Evolutionary conservation across 2,113 vertebrate species (phyloP).

Genomic region (Pitta sordida): DNA sequence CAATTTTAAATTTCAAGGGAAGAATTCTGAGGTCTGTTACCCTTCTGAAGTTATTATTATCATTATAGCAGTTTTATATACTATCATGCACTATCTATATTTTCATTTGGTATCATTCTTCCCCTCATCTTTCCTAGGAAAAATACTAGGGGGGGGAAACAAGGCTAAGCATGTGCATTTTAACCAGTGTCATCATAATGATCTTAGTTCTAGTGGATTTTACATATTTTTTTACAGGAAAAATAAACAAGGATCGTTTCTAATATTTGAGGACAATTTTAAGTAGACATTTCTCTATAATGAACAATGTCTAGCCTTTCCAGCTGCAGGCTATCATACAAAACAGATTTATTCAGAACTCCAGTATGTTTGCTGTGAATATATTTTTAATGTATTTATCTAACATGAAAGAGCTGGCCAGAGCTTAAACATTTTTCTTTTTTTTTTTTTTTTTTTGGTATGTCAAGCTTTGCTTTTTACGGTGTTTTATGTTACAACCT

Average conservation of each 20-base stretch:
- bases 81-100: not conserved
- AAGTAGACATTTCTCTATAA: slow-evolving; percentile 21
- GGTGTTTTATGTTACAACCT: slow-evolving; percentile 67
- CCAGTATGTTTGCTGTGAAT: slow-evolving; percentile 36
- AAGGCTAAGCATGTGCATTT: not conserved
- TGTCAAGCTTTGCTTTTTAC: slow-evolving; percentile 56
- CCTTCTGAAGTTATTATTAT: not conserved
- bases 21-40: not conserved
- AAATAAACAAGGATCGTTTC: not conserved
- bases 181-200: not conserved
- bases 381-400: slow-evolving; percentile 48
- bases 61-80: not conserved
- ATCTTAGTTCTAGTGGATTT: not conserved
- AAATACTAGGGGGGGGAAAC: not conserved
- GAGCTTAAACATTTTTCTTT: not conserved
- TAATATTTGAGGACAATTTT: not conserved
- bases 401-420: slow-evolving; percentile 47
- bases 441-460: not conserved
- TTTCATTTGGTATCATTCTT: not conserved
- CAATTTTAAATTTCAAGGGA: not conserved
- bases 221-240: not conserved
- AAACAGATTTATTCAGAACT: slow-evolving; percentile 52
- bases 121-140: not conserved
- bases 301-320: slow-evolving; percentile 8
- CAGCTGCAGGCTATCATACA: not conserved